phyloP scores from a whole-genome alignment of 1,140 invertebrate genomes.

The Heliconius congener region DNA sequence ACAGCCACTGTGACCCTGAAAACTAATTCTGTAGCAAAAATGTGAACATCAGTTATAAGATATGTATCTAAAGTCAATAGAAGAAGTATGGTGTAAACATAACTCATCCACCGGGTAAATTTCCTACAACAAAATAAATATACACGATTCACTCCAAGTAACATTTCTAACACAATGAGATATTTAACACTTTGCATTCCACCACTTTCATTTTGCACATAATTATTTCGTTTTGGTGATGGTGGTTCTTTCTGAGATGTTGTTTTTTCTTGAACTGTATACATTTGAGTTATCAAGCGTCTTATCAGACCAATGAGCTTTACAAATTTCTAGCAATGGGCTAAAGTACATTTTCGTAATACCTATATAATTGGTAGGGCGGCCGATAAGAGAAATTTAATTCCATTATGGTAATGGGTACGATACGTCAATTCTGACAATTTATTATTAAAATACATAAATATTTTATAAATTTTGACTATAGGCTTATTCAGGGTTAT shows the following conservation, averaged over 20 bases:
- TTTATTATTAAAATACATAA: not conserved
- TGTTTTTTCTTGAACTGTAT: not conserved
- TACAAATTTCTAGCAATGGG: not conserved
- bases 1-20: constrained; percentile 34
- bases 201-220: not conserved
- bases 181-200: constrained; percentile 18
- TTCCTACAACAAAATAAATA: constrained; percentile 25
- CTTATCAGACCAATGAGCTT: not conserved
- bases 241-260: constrained; percentile 13
- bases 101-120: constrained; percentile 10
- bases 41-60: constrained; percentile 2
- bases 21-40: constrained; percentile 31
- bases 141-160: constrained; percentile 30
- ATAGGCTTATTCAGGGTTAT: not conserved
- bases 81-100: not conserved
- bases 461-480: constrained; percentile 5
- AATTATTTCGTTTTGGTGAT: constrained; percentile 37
- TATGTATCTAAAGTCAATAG: not conserved
- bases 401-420: constrained; percentile 1
- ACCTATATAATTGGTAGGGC: not conserved
- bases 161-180: constrained; percentile 21
- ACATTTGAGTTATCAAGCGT: not conserved
- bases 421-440: not conserved
- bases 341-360: not conserved
- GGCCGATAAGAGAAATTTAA: not conserved